Evolutionary conservation across 2,888 invertebrate species (phyloP).

Genomic region (Aporophyla lueneburgensis): DNA sequence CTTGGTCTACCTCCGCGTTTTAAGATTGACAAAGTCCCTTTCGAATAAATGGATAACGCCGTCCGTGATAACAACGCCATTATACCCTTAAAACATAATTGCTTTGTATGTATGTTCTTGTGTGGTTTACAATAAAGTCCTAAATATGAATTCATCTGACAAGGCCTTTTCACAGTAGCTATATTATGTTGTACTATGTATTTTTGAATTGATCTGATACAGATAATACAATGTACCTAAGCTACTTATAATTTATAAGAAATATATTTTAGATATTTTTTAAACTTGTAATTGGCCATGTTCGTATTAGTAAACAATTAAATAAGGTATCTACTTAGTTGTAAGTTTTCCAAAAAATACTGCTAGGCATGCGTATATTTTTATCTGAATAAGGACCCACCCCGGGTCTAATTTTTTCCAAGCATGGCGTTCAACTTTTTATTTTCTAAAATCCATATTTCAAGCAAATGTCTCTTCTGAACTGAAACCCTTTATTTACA

Average conservation of each 20-base stretch:
- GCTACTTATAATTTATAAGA: not conserved
- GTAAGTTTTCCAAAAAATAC: no score
- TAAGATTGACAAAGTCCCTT: not conserved
- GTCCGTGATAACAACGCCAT: not conserved
- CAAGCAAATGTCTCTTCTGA: not conserved
- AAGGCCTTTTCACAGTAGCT: not conserved
- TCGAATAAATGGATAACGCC: not conserved
- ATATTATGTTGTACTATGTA: not conserved
- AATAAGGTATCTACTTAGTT: no score
- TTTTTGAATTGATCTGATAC: not conserved
- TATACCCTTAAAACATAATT: slow-evolving; percentile 5
- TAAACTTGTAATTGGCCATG: no score
- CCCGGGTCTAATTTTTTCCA: no score
- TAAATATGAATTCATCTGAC: slow-evolving; percentile 7
- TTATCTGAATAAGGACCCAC: no score
- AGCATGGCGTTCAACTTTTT: not conserved
- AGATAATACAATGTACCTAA: no score
- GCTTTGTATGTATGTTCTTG: slow-evolving; percentile 9
- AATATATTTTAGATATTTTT: no score
- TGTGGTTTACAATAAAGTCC: not conserved
- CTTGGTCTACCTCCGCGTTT: not conserved
- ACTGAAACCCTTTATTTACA: slow-evolving; percentile 3
- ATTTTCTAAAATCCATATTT: not conserved
- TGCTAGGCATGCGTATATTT: no score
- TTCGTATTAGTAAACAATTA: no score